Evolutionary conservation across 2,797 vertebrate genomes (phyloP).

Genomic region (Anguilla obscura): DNA sequence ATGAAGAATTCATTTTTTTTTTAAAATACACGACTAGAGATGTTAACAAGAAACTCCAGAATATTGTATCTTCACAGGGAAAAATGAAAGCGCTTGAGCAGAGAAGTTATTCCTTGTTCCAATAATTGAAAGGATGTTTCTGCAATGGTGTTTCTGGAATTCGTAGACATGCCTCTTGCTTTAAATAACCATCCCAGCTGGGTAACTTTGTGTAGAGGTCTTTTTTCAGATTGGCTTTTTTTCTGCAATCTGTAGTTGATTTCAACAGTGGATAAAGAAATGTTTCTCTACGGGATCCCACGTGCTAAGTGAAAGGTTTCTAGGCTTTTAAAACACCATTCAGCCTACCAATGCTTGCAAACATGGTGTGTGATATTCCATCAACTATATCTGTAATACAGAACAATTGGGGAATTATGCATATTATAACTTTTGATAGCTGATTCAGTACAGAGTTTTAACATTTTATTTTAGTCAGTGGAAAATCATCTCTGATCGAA

Average conservation of each 20-base stretch:
- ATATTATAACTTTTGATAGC: neutral
- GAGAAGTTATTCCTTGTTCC: neutral
- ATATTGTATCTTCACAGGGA: neutral
- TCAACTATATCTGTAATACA: too few relatives aligned
- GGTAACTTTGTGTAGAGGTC: neutral
- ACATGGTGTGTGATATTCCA: neutral
- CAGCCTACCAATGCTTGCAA: neutral
- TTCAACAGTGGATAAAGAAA: neutral
- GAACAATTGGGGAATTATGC: too few relatives aligned
- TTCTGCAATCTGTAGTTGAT: neutral
- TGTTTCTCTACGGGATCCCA: neutral
- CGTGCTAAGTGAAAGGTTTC: neutral
- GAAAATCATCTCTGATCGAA: conserved; percentile 45
- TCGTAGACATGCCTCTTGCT: neutral
- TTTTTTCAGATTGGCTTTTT: neutral
- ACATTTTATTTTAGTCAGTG: conserved; percentile 32
- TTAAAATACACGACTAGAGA: neutral
- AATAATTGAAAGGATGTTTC: neutral
- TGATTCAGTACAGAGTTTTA: neutral
- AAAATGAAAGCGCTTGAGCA: neutral
- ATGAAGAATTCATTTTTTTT: neutral
- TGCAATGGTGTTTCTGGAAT: neutral
- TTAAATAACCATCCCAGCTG: neutral
- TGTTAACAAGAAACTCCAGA: neutral
- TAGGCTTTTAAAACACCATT: neutral